phyloP scores from a whole-genome alignment of 1,140 invertebrate genomes.

The Atta cephalotes region DNA sequence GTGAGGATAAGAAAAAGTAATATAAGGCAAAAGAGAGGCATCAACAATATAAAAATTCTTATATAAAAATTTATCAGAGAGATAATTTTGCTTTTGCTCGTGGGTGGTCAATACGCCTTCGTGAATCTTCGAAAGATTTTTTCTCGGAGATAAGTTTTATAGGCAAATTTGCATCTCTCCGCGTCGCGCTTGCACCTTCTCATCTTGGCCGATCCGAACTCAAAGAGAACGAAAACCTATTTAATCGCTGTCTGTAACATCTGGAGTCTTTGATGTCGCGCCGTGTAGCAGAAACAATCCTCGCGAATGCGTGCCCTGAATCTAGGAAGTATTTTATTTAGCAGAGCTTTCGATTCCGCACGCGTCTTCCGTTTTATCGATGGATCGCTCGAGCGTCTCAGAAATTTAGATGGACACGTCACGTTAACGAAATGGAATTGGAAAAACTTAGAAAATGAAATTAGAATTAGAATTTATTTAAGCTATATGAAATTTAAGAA shows the following conservation, averaged over 20 bases:
- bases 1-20: neutral
- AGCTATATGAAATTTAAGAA: neutral
- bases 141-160: slow-evolving; percentile 63
- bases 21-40: neutral
- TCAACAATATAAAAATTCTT: neutral
- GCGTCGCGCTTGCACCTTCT: slow-evolving; percentile 25
- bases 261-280: slow-evolving; percentile 74
- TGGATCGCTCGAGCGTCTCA: neutral
- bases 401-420: neutral
- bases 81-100: slow-evolving; percentile 17
- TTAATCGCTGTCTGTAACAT: slow-evolving; percentile 70
- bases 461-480: neutral
- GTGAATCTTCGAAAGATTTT: slow-evolving; percentile 59
- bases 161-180: slow-evolving; percentile 68
- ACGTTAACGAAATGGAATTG: neutral
- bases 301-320: neutral
- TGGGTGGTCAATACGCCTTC: slow-evolving; percentile 45
- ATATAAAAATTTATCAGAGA: slow-evolving; percentile 31
- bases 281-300: slow-evolving; percentile 75
- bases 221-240: slow-evolving; percentile 65
- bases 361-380: slow-evolving; percentile 20
- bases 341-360: neutral
- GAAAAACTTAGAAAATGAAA: neutral
- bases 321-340: slow-evolving; percentile 38
- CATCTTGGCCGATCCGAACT: slow-evolving; percentile 17